Evolutionary conservation across 2,888 invertebrate species (phyloP), one percentile per base, ranked within the genome.

Genomic region (Criorhina ranunculi): DNA sequence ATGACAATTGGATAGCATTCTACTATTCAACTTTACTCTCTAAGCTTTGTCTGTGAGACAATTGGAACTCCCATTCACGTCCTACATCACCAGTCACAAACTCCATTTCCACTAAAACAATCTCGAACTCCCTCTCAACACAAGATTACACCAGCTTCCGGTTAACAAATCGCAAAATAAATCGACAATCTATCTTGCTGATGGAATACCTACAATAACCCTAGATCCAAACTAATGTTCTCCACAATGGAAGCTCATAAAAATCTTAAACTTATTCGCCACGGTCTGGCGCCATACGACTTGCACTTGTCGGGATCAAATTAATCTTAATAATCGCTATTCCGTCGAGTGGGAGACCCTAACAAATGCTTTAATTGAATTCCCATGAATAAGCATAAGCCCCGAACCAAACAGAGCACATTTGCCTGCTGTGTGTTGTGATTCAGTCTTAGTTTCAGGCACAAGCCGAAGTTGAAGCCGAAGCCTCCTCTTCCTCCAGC

Each of bases 291-390:
- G 85, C 83, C 85, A 44, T 46, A 53, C 66, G 29, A 46, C 75
- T 80, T 79, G 85, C 85, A 85, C 85, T 85, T 85, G 85, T 85
- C 70, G 80, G 80, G 49, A 79, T 80, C 75, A 72, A 85, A 85
- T 85, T 85, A 80, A 83, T 83, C 83, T 83, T 69, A 73, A 83
- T 83, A 83, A 85, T 80, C 70, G 75, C 69, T 73, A 44, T 19
- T 46, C n/a, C 49, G 57, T 12, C 15, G 75, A 80, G 85, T 80
- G 80, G 80, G 76, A 40, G 72, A 70, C 49, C 59, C 59, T 46
- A 40, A 80, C 75, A 85, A 79, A 76, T 70, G 69, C 80, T 60
- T 80, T 85, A 85, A 85, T 85, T 80, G 76, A 85, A 85, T 80
- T 80, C 80, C 80, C 75, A 80, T 80, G 75, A 80, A 75, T 66